These are phyloP conservation scores for Tipula unca DNA, from an alignment of 2,888 invertebrate genomes.

Conservation along the genomic window DNA sequence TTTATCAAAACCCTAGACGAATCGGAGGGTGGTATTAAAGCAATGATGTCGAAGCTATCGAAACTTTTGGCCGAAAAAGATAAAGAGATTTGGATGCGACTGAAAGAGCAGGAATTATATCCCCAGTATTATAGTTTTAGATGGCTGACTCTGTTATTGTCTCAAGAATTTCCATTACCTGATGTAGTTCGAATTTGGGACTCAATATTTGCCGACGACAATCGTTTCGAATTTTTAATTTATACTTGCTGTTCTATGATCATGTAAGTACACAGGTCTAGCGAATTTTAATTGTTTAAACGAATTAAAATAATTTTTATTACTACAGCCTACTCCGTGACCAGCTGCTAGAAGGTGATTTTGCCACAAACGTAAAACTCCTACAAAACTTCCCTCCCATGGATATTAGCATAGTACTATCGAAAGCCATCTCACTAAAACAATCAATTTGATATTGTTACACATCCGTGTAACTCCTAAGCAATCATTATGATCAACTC, in stretches of 20 bases:
- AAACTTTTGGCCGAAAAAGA: constrained; percentile 70
- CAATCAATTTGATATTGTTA: neutral
- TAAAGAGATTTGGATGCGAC: constrained; percentile 60
- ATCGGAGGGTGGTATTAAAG: constrained; percentile 82
- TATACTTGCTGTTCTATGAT: constrained; percentile 97
- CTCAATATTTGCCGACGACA: constrained; percentile 82
- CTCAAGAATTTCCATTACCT: constrained; percentile 95
- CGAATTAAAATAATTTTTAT: neutral
- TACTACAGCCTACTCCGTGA: constrained; percentile 66
- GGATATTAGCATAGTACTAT: constrained; percentile 76
- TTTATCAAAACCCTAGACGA: constrained; percentile 95
- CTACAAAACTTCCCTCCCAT: constrained; percentile 87
- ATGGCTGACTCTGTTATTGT: constrained; percentile 90
- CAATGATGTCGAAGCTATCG: constrained; percentile 78
- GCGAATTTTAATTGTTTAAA: neutral
- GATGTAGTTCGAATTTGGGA: constrained; percentile 98
- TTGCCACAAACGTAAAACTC: constrained; percentile 87
- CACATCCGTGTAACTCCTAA: constrained; percentile 33
- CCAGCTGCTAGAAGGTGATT: constrained; percentile 77
- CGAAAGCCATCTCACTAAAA: constrained; percentile 48
- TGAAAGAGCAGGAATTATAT: constrained; percentile 76
- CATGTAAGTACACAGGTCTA: constrained; percentile 60
- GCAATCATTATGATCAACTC: constrained; percentile 26
- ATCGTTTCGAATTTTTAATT: constrained; percentile 84
- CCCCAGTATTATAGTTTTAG: constrained; percentile 97